These are phyloP conservation scores for Antitype chi DNA, from an alignment of 2,888 invertebrate genomes.

Conservation along the genomic window DNA sequence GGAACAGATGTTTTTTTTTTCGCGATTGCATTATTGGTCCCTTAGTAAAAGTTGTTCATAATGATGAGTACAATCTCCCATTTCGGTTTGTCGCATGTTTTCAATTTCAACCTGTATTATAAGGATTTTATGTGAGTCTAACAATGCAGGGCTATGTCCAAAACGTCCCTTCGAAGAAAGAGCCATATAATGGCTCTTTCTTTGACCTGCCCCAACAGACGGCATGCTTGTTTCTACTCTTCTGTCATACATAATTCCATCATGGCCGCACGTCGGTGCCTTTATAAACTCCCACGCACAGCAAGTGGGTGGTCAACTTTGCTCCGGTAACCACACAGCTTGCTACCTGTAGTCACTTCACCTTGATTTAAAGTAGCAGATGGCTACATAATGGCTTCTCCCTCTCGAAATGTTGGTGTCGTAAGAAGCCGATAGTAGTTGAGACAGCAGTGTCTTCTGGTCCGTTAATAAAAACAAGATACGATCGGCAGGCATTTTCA, in stretches of 20 bases:
- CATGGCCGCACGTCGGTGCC: neutral
- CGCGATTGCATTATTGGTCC: no score
- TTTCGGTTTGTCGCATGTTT: no score
- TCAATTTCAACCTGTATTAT: no score
- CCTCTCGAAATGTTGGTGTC: neutral
- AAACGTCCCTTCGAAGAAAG: no score
- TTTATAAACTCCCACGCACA: neutral
- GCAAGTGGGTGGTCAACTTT: slow-evolving; percentile 6
- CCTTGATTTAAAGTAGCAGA: slow-evolving; percentile 37
- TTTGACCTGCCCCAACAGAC: no score
- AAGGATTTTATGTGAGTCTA: no score
- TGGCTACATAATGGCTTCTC: slow-evolving; percentile 5
- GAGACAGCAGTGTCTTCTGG: neutral
- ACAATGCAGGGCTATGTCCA: no score
- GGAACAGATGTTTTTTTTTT: no score
- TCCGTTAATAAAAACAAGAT: neutral
- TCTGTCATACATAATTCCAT: neutral
- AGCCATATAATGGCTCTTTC: no score
- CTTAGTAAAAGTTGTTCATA: no score
- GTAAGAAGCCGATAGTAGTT: neutral
- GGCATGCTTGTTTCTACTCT: no score
- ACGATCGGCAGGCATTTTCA: neutral
- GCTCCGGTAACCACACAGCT: slow-evolving; percentile 23
- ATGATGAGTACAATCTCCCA: no score
- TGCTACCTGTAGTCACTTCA: slow-evolving; percentile 24